Evolutionary conservation across 2,888 invertebrate genomes (phyloP).

Genomic region (Latrodectus elegans): DNA sequence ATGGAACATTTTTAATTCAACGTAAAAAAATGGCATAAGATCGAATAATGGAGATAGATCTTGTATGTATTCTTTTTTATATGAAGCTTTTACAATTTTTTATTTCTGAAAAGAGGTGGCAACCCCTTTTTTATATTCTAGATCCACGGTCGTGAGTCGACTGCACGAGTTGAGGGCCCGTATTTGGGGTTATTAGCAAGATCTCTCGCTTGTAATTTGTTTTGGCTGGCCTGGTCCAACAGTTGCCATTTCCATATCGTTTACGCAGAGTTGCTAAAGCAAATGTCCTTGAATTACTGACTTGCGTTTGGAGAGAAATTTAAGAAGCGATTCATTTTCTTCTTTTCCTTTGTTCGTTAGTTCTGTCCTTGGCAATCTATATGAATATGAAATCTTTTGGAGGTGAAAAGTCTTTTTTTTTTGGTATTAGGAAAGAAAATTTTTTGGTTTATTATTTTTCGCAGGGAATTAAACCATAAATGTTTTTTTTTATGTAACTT

Average conservation of each 20-base stretch:
- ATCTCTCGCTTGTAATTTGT: slow-evolving; percentile 22
- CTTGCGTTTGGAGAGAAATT: neutral
- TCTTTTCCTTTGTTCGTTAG: neutral
- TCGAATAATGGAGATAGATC: too few relatives aligned
- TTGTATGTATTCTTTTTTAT: neutral
- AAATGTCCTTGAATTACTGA: slow-evolving; percentile 46
- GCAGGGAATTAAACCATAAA: too few relatives aligned
- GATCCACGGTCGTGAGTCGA: slow-evolving; percentile 36
- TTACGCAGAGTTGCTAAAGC: neutral
- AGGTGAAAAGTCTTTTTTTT: too few relatives aligned
- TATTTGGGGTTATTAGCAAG: slow-evolving; percentile 10
- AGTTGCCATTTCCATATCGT: slow-evolving; percentile 59
- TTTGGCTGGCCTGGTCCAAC: neutral
- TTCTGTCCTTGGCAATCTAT: neutral
- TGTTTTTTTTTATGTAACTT: too few relatives aligned
- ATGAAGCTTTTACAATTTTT: neutral
- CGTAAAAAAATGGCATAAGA: too few relatives aligned
- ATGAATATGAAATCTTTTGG: neutral
- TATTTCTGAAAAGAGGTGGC: slow-evolving; percentile 21
- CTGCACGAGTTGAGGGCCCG: slow-evolving; percentile 41
- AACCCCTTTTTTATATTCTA: slow-evolving; percentile 12
- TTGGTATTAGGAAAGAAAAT: too few relatives aligned
- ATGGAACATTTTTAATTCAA: too few relatives aligned
- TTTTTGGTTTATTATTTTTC: too few relatives aligned
- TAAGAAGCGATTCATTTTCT: neutral